Evolutionary conservation across 2,113 vertebrate genomes (phyloP).

Genomic region (Hyla sarda): DNA sequence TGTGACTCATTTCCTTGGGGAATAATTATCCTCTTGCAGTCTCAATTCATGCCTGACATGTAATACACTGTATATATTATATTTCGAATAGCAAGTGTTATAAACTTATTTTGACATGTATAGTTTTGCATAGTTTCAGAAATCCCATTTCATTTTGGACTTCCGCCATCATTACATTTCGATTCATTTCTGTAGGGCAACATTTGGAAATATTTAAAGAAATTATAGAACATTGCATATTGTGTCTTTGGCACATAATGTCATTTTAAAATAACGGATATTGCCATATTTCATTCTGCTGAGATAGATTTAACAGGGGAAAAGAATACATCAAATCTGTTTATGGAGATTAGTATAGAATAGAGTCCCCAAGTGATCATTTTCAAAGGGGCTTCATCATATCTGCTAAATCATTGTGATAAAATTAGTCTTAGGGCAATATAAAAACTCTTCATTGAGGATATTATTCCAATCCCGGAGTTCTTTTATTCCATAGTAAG

Average conservation of each 20-base stretch:
- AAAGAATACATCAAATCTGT: slow-evolving; percentile 38
- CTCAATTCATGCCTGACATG: background rate
- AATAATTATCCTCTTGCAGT: background rate
- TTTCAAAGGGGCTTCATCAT: background rate
- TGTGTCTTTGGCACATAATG: slow-evolving; percentile 45
- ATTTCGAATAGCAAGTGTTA: slow-evolving; percentile 13
- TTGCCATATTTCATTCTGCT: slow-evolving; percentile 34
- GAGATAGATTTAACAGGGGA: slow-evolving; percentile 25
- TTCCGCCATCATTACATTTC: slow-evolving; percentile 33
- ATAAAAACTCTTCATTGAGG: background rate
- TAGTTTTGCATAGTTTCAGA: slow-evolving; percentile 38
- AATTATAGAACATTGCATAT: slow-evolving; percentile 41
- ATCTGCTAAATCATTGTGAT: slow-evolving; percentile 3
- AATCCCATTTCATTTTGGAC: slow-evolving; percentile 55
- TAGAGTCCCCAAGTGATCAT: slow-evolving; percentile 29
- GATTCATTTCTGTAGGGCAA: slow-evolving; percentile 43
- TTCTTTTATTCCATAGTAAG: background rate
- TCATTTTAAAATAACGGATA: slow-evolving; percentile 46
- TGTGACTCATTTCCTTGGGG: background rate
- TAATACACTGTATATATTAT: slow-evolving; percentile 41
- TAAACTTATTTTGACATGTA: slow-evolving; percentile 40
- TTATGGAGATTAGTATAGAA: slow-evolving; percentile 5
- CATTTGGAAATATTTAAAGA: slow-evolving; percentile 54
- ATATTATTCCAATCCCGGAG: background rate
- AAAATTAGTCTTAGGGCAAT: background rate